These are phyloP conservation scores for Protonibea diacanthus DNA, from an alignment of 2,797 vertebrate species.

Conservation along the genomic window DNA sequence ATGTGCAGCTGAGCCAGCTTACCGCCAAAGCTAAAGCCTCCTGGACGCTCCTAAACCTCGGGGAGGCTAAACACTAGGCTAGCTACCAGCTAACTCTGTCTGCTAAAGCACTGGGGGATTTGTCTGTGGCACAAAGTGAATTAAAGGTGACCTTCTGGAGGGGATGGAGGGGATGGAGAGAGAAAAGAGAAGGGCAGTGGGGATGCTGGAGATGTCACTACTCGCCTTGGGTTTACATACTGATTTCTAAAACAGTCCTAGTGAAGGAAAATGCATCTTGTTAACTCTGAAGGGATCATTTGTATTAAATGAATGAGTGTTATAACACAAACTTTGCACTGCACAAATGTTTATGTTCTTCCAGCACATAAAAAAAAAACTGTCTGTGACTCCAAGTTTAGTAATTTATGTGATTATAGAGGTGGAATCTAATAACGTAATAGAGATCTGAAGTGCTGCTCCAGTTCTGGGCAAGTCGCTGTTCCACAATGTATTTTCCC, in stretches of 20 bases:
- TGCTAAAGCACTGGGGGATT: conserved; percentile 77
- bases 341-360: background rate
- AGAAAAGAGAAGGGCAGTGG: conserved; percentile 27
- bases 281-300: background rate
- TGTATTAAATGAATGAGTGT: background rate
- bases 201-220: conserved; percentile 49
- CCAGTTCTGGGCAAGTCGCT: background rate
- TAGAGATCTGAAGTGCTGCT: background rate
- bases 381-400: background rate
- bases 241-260: conserved; percentile 4
- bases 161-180: conserved; percentile 50
- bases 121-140: conserved; percentile 80
- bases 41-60: conserved; percentile 79
- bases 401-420: background rate
- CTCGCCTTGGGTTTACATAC: conserved; percentile 34
- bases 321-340: background rate
- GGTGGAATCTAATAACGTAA: conserved; percentile 3
- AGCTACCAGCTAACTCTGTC: conserved; percentile 79
- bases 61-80: conserved; percentile 73
- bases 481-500: conserved; percentile 18
- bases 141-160: conserved; percentile 82
- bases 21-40: conserved; percentile 82
- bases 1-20: conserved; percentile 87
- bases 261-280: background rate
- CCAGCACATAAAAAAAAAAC: background rate